Evolutionary conservation across 2,797 vertebrate genomes (phyloP), one percentile per base, ranked within the genome.

Genomic region (Knipowitschia caucasica): DNA sequence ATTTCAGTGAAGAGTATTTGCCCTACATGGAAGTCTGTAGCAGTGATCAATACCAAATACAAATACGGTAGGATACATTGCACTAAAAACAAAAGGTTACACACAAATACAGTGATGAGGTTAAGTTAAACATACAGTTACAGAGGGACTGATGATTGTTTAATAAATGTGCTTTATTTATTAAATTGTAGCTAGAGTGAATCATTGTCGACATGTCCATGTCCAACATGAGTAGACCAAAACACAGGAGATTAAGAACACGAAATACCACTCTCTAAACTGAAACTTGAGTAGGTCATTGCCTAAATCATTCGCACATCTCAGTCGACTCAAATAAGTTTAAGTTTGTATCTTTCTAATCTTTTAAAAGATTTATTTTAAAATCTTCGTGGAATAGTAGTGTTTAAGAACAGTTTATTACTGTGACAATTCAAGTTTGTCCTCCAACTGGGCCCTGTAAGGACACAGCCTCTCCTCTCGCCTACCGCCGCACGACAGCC

Each of bases 401-500:
- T 25, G 25, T 25, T 43, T 10, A n/a, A 7, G 14, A 44, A 2
- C 26, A 44, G 3, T 44, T 14, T 3, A 44, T n/a, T n/a, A 15
- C 14, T 47, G 17, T 47, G n/a, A 20, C 7, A 17, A 10, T 5
- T n/a, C n/a, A n/a, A n/a, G 3, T 73, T 79, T 81, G 78, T 4
- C 86, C 82, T 86, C 82, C 70, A 86, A 78, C 20, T 6, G 17
- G 23, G n/a, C 12, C 5, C n/a, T 31, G 53, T 68, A 78, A 84
- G 72, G 80, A 71, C 82, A 70, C 21, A 18, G 25, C 3, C n/a
- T n/a, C n/a, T 7, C 2, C 11, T 1, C 7, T 6, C 24, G 33
- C 26, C 52, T 50, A 2, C 31, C 2, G 11, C 2, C 27, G 9
- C 5, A 53, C 34, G 45, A 24, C 0, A 67, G 30, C 82, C 80